A percentile compares a stretch with the other conserved stretches of the same genome.
Conservation (phyloP, 2,113 vertebrate genomes). For the Petrocephalus microphthalmus region DNA sequence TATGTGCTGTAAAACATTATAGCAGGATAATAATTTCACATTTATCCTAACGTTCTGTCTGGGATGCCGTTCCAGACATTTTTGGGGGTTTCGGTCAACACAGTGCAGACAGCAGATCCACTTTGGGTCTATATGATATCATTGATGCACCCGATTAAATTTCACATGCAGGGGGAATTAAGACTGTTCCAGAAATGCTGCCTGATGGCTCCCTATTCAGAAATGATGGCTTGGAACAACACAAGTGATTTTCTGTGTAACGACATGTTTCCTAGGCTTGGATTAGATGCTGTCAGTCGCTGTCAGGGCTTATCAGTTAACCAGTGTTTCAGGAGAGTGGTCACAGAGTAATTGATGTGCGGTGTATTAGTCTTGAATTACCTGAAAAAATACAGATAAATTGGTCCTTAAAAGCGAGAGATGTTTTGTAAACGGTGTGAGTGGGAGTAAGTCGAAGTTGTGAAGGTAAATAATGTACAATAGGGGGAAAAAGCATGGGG, state of each 20-base stretch:
- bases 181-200: neutral
- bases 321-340: neutral
- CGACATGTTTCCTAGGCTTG: neutral
- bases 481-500: neutral
- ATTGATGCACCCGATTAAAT: neutral
- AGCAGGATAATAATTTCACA: neutral
- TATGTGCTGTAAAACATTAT: neutral
- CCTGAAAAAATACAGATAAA: neutral
- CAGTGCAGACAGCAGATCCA: neutral
- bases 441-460: neutral
- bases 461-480: neutral
- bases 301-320: slow-evolving; percentile 10
- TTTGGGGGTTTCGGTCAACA: neutral
- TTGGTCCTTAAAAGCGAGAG: neutral
- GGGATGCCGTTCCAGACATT: neutral
- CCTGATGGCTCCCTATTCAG: neutral
- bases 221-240: slow-evolving; percentile 7
- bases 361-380: neutral
- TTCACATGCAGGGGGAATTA: neutral
- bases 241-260: neutral
- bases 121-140: neutral
- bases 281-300: neutral
- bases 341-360: neutral
- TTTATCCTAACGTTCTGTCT: neutral
- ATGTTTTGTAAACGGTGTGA: neutral